Conservation (phyloP, 53 echinoderm and acorn worm species). For the Holothuria scabra region DNA sequence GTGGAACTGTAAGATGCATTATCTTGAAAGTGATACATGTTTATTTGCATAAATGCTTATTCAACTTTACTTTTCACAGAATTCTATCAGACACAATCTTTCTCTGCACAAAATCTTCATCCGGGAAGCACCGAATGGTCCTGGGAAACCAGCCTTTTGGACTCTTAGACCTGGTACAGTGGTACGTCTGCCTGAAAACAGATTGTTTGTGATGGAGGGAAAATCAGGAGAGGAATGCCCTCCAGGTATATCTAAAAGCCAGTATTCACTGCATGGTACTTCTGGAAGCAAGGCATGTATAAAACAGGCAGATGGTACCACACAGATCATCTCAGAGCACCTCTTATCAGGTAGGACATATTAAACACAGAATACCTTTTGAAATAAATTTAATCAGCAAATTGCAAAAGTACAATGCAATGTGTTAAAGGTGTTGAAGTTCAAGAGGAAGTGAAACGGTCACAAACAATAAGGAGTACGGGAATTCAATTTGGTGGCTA, state of each 20-base stretch:
- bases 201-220: conserved; percentile 39
- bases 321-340: conserved; percentile 26
- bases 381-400: no score
- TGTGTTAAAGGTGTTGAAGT: no score
- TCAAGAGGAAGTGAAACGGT: no score
- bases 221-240: neutral
- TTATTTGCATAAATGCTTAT: neutral
- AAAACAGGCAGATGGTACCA: conserved; percentile 38
- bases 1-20: neutral
- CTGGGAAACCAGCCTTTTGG: conserved; percentile 94
- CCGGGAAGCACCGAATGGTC: conserved; percentile 75
- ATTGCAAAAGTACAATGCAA: no score
- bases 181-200: conserved; percentile 83
- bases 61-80: conserved; percentile 52
- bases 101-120: conserved; percentile 96
- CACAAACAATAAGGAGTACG: no score
- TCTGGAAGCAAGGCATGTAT: conserved; percentile 4
- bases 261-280: neutral
- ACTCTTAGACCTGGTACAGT: conserved; percentile 85
- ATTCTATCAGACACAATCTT: conserved; percentile 97
- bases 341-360: neutral
- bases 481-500: no score
- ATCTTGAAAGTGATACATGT: neutral
- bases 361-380: no score
- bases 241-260: neutral